Percentiles rank a stretch among this genome's conserved stretches.
These are phyloP conservation scores for Noturus placidus DNA, from an alignment of 2,113 vertebrate species.

Conservation along the genomic window DNA sequence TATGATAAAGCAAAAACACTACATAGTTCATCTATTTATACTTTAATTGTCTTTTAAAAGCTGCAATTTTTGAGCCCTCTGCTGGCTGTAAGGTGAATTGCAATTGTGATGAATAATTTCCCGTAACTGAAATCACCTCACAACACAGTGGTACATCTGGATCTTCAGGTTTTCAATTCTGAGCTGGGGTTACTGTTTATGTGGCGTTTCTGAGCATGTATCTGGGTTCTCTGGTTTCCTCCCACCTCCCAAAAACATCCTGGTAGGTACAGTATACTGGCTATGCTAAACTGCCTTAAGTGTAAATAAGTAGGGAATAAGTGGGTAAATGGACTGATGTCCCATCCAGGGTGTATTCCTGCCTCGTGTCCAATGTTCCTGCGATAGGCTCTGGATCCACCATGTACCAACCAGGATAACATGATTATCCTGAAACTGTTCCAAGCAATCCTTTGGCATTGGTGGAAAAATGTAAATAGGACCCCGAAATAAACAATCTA, in stretches of 20 bases:
- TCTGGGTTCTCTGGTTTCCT: neutral
- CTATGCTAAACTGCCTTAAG: neutral
- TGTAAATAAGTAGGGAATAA: neutral
- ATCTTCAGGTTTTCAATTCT: neutral
- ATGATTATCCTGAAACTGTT: neutral
- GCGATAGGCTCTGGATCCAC: neutral
- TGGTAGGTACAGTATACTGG: neutral
- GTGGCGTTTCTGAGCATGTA: neutral
- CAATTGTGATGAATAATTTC: neutral
- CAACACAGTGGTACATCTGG: neutral
- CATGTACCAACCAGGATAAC: too few relatives aligned
- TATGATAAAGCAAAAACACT: conserved; percentile 35
- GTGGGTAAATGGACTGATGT: neutral
- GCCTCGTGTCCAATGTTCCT: neutral
- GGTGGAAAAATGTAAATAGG: neutral
- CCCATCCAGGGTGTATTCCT: neutral
- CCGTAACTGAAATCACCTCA: neutral
- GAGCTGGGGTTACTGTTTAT: neutral
- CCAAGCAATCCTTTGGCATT: neutral
- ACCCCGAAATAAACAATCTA: neutral
- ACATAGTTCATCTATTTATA: neutral
- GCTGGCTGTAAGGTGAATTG: neutral
- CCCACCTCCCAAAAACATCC: neutral
- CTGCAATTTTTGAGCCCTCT: neutral
- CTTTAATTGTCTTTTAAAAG: neutral